Percentiles rank a stretch among this genome's conserved stretches.
phyloP scores from a whole-genome alignment of 2,113 vertebrate species.

The Leptocoma aspasia region DNA sequence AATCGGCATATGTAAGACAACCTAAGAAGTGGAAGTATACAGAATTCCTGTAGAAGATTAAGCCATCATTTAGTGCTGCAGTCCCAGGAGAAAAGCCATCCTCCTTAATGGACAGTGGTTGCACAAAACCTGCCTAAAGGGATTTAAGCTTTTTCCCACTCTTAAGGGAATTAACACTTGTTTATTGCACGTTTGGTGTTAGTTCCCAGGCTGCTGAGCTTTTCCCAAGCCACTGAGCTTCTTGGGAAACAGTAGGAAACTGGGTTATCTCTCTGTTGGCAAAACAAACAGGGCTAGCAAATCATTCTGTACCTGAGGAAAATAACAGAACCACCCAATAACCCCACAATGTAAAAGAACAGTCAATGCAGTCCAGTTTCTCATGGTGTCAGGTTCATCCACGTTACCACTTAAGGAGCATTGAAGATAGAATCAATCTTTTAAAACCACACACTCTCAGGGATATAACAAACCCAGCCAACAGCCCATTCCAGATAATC shows the following conservation, averaged over 20 bases:
- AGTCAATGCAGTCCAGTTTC: background rate
- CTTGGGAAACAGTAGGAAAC: background rate
- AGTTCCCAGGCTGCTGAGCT: background rate
- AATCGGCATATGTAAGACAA: background rate
- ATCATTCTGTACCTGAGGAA: background rate
- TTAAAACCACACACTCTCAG: background rate
- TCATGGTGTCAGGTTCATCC: background rate
- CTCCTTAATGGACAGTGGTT: background rate
- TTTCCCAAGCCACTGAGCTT: background rate
- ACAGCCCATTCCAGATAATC: background rate
- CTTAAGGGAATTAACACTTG: background rate
- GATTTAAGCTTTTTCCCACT: background rate
- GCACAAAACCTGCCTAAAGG: background rate
- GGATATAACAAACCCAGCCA: background rate
- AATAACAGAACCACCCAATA: background rate
- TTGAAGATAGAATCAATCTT: background rate
- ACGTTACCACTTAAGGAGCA: background rate
- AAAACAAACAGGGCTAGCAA: background rate
- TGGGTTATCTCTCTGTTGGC: background rate
- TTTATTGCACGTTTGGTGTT: background rate
- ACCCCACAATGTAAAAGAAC: background rate
- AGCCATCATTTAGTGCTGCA: background rate
- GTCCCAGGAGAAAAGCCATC: background rate
- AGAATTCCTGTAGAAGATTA: background rate
- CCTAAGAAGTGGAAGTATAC: background rate